Conservation (phyloP, 2,113 vertebrate species). For the Atlantisia rogersi region DNA sequence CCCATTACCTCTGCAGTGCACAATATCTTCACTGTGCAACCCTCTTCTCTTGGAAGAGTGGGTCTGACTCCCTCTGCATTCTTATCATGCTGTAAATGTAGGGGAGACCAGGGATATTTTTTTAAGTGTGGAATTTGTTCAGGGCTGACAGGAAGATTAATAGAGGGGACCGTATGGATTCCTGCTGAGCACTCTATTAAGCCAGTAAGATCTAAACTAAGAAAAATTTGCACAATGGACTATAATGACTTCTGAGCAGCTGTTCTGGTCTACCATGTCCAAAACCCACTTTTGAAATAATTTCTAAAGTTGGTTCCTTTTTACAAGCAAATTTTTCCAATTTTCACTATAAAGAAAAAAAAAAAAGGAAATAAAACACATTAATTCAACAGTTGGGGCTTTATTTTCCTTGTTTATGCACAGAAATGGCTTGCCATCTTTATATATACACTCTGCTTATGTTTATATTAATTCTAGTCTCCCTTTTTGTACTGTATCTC, state of each 20-base stretch:
- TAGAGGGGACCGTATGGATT: neutral
- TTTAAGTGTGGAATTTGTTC: conserved; percentile 31
- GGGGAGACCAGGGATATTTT: neutral
- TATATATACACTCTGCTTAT: neutral
- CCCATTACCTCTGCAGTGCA: neutral
- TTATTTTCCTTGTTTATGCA: neutral
- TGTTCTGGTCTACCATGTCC: conserved; percentile 17
- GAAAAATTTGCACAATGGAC: conserved; percentile 31
- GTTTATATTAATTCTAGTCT: neutral
- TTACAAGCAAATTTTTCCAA: neutral
- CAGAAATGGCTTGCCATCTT: neutral
- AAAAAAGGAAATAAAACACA: neutral
- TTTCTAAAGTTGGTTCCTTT: neutral
- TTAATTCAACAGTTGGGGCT: neutral
- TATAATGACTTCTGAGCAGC: conserved; percentile 37
- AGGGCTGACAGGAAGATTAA: conserved; percentile 56
- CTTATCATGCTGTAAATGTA: conserved; percentile 8
- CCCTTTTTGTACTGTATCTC: neutral
- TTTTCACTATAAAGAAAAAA: neutral
- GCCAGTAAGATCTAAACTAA: conserved; percentile 48
- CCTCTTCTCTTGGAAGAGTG: neutral
- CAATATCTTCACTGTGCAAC: neutral
- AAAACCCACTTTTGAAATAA: neutral
- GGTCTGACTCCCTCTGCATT: neutral
- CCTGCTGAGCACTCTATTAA: conserved; percentile 51